Evolutionary conservation across 2,888 invertebrate genomes (phyloP).

Genomic region (Malthinus seriepunctatus): DNA sequence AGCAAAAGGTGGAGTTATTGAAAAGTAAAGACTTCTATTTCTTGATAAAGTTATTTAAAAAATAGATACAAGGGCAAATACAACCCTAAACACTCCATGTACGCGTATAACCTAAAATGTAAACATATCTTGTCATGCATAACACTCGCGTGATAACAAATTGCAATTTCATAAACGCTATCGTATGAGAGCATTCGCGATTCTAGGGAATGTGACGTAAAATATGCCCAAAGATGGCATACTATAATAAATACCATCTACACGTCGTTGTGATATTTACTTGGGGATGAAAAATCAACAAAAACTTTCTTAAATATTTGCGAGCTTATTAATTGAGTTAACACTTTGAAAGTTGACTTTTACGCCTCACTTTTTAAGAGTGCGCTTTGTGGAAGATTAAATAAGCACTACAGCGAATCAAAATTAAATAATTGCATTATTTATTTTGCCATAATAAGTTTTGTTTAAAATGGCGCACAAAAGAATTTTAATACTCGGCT

Average conservation of each 20-base stretch:
- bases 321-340: neutral
- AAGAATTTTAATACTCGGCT: too few relatives aligned
- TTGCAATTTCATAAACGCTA: constrained; percentile 4
- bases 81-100: too few relatives aligned
- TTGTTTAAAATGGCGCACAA: too few relatives aligned
- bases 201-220: neutral
- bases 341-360: neutral
- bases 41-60: too few relatives aligned
- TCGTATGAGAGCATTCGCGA: neutral
- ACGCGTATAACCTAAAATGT: too few relatives aligned
- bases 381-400: neutral
- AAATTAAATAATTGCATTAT: too few relatives aligned
- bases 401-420: neutral
- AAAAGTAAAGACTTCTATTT: too few relatives aligned
- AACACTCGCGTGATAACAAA: neutral
- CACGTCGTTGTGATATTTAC: neutral
- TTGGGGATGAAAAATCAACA: neutral
- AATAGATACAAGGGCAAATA: too few relatives aligned
- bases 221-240: neutral
- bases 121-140: too few relatives aligned
- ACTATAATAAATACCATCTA: neutral
- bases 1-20: too few relatives aligned
- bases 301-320: neutral
- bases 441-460: too few relatives aligned
- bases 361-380: neutral